A percentile compares a stretch with the other conserved stretches of the same genome.
These are phyloP conservation scores for Sparidentex hasta DNA, from an alignment of 2,797 vertebrate genomes.

Conservation along the genomic window DNA sequence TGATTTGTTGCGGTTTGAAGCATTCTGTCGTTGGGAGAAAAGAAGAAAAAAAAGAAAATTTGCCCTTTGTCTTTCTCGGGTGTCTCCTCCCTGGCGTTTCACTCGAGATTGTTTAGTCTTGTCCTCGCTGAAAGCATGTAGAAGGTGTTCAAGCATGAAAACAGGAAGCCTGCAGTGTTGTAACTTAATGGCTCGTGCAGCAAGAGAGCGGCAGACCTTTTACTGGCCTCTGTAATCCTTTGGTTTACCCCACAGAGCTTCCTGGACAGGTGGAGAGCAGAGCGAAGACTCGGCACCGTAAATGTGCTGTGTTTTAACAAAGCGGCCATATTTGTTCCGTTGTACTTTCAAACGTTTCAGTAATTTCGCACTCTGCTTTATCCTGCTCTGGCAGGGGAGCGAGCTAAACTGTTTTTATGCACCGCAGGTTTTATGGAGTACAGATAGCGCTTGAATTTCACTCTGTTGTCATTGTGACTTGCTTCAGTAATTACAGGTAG, in stretches of 20 bases:
- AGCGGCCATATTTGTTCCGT: constrained; percentile 30
- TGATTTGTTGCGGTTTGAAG: constrained; percentile 49
- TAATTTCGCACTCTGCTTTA: constrained; percentile 32
- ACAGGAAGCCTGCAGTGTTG: constrained; percentile 73
- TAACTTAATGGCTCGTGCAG: constrained; percentile 74
- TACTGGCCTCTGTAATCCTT: constrained; percentile 49
- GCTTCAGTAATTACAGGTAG: constrained; percentile 73
- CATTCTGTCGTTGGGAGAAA: constrained; percentile 6
- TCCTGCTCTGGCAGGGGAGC: constrained; percentile 26
- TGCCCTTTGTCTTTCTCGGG: constrained; percentile 46
- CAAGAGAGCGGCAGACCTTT: constrained; percentile 65
- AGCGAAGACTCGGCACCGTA: constrained; percentile 29
- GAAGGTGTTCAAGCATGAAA: constrained; percentile 78
- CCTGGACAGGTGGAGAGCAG: constrained; percentile 64
- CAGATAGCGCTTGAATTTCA: constrained; percentile 62
- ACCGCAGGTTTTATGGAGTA: constrained; percentile 58
- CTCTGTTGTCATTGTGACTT: constrained; percentile 67
- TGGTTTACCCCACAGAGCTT: constrained; percentile 62
- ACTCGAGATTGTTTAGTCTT: constrained; percentile 68
- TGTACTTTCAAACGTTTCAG: constrained; percentile 44
- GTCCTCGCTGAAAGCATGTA: constrained; percentile 73
- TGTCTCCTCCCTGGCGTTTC: constrained; percentile 64
- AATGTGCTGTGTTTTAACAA: constrained; percentile 6
- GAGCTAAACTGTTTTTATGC: constrained; percentile 66
- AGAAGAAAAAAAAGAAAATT: too few species aligned